Evolutionary conservation across 2,797 vertebrate species (phyloP), one percentile per base, ranked within the genome.

Genomic region (Danio jaintianensis): DNA sequence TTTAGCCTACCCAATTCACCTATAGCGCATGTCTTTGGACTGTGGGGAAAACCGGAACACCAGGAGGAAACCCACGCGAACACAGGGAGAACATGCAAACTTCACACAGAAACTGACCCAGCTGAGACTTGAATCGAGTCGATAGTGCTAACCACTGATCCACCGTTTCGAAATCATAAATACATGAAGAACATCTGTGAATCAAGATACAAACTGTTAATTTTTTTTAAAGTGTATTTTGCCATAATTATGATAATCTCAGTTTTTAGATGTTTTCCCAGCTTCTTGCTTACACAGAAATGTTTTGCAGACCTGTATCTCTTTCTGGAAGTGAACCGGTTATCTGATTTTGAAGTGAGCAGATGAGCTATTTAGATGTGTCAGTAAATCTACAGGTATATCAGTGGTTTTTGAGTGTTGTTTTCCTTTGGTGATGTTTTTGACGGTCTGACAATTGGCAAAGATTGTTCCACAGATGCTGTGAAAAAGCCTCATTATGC

Each of bases 231-330:
- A 29, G 29, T 5, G 0, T 43, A 70, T 16, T n/a, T 53, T 13
- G 40, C 12, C 12, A 40, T 40, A 40, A 38, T 15, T 2, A 72
- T 29, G 12, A 43, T 6, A 20, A 22, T 13, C 74, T 38, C 38
- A 58, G 20, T 59, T 59, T 22, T 38, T 48, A 36, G 6, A 79
- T 52, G 38, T 62, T 79, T 40, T 52, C 12, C 15, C 4, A 40
- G 16, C 36, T 70, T 59, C n/a, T 70, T 29, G 40, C 58, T 76
- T 56, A 61, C 63, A 85, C 62, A 4, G 72, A 64, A 79, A 29
- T 7, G 58, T 78, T 50, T 74, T 61, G 79, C 62, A 80, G 55
- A 61, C 76, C 13, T 67, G 55, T 18, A 79, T 80, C 68, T 61
- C 69, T 68, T 59, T 72, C 68, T 78, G 59, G 50, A 80, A 52